phyloP scores from a whole-genome alignment of 2,113 vertebrate species.

The Leucosticte australis region DNA sequence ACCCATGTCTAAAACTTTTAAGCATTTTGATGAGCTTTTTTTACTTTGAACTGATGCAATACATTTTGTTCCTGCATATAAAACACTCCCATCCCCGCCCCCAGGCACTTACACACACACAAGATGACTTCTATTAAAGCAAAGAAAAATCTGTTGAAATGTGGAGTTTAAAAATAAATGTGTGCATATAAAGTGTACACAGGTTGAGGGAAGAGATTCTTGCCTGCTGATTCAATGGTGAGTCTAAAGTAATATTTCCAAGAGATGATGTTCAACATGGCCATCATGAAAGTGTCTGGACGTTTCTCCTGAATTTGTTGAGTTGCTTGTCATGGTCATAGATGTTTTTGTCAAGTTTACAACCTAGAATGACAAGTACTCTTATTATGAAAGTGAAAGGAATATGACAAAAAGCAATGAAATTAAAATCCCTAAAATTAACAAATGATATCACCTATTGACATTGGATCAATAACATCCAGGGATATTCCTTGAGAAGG shows the following conservation, averaged over 20 bases:
- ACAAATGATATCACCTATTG: not conserved
- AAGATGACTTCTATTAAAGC: not conserved
- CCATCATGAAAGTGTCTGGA: not conserved
- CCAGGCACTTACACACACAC: not conserved
- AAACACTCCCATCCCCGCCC: accelerated
- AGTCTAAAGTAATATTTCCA: not conserved
- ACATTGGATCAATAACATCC: not conserved
- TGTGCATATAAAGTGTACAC: not conserved
- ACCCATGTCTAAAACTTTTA: not conserved
- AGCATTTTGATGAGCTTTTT: not conserved
- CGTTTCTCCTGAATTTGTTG: not conserved
- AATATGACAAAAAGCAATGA: not conserved
- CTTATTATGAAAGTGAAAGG: not conserved
- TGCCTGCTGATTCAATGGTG: not conserved
- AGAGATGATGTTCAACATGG: not conserved
- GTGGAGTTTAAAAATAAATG: not conserved
- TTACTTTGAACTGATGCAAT: not conserved
- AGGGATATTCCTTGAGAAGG: not conserved
- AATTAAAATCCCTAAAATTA: not conserved
- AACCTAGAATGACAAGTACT: not conserved
- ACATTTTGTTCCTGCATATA: not conserved
- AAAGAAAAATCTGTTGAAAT: not conserved
- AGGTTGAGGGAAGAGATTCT: not conserved
- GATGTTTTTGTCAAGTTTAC: not conserved
- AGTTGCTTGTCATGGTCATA: not conserved